Evolutionary conservation across 1,140 invertebrate species (phyloP).

Genomic region (Oppia nitens): DNA sequence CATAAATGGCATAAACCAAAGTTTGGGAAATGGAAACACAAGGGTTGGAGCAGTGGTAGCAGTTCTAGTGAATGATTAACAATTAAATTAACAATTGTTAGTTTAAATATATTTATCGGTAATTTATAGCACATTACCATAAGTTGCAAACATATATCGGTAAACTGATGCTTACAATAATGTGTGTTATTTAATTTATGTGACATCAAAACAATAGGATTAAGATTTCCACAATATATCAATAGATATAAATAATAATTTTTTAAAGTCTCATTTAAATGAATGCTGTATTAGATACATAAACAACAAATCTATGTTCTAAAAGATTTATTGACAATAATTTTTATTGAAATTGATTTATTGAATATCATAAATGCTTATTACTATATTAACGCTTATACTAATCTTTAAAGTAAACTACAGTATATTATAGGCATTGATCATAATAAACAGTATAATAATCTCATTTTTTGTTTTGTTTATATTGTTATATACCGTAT

Average conservation of each 20-base stretch:
- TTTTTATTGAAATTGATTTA: background rate
- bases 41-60: background rate
- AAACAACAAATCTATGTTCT: background rate
- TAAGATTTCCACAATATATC: background rate
- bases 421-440: too few species aligned
- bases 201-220: background rate
- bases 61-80: constrained; percentile 6
- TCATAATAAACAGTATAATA: too few species aligned
- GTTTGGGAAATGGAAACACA: background rate
- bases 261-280: too few species aligned
- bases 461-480: too few species aligned
- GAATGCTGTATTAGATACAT: too few species aligned
- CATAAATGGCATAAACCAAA: constrained; percentile 4
- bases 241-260: background rate
- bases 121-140: background rate
- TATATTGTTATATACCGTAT: too few species aligned
- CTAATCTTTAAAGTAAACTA: too few species aligned
- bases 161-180: background rate
- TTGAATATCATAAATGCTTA: background rate
- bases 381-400: background rate
- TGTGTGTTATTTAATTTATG: background rate
- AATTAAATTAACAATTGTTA: background rate
- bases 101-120: background rate
- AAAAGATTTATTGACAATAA: background rate
- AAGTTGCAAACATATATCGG: background rate